Conservation (phyloP, 2,888 invertebrate genomes). For the Oligia strigilis region DNA sequence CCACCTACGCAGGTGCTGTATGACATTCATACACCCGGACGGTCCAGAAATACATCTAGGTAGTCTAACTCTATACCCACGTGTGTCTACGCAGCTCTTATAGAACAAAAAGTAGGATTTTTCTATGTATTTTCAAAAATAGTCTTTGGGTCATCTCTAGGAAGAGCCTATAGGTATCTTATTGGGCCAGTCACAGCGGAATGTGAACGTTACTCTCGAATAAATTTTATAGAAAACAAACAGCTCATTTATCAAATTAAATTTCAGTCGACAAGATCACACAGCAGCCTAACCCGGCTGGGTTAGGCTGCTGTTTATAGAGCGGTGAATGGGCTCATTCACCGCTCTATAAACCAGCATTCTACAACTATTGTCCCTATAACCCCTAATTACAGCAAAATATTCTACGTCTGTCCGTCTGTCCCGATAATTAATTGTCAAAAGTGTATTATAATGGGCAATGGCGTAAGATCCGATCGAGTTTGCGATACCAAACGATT, state of each 20-base stretch:
- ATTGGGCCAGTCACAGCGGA: not conserved
- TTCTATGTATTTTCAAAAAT: not conserved
- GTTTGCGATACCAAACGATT: slow-evolving; percentile 23
- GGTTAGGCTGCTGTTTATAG: too few species aligned
- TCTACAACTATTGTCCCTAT: slow-evolving; percentile 58
- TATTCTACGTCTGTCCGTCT: slow-evolving; percentile 52
- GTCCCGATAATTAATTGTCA: slow-evolving; percentile 61
- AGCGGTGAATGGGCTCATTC: too few species aligned
- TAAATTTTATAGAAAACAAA: too few species aligned
- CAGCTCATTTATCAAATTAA: too few species aligned
- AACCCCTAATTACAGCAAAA: slow-evolving; percentile 51
- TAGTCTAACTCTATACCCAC: not conserved
- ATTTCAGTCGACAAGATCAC: too few species aligned
- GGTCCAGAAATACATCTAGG: not conserved
- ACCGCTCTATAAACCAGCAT: slow-evolving; percentile 49
- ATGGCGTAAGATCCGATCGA: slow-evolving; percentile 29
- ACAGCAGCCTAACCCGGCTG: slow-evolving; percentile 16
- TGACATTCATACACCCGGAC: slow-evolving; percentile 24
- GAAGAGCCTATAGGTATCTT: too few species aligned
- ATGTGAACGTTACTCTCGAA: not conserved
- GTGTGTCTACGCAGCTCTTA: not conserved
- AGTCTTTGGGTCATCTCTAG: not conserved
- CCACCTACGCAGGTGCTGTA: not conserved
- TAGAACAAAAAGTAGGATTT: not conserved
- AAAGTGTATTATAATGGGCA: slow-evolving; percentile 48